phyloP scores from a whole-genome alignment of 2,797 vertebrate species.

The Leptodactylus fallax region DNA sequence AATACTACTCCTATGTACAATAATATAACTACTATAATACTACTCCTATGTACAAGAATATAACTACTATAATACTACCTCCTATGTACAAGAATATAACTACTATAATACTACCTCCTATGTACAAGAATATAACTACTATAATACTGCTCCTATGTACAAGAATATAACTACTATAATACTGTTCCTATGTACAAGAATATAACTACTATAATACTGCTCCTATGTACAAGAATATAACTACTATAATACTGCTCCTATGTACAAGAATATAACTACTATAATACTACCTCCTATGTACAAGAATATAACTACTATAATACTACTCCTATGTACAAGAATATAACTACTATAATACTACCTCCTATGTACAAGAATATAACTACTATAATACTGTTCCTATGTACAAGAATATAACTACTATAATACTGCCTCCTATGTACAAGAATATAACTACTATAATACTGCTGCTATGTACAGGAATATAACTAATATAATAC shows the following conservation, averaged over 20 bases:
- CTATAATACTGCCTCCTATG: background rate
- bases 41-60: background rate
- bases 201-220: too few relatives aligned
- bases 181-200: background rate
- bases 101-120: background rate
- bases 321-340: background rate
- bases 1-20: background rate
- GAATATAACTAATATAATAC: background rate
- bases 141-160: background rate
- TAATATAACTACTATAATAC: too few relatives aligned
- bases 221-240: background rate
- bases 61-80: background rate
- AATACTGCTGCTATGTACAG: background rate
- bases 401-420: background rate
- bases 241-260: background rate
- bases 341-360: too few relatives aligned
- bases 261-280: background rate
- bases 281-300: background rate
- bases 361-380: background rate
- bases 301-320: slow-evolving; percentile 11
- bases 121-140: background rate
- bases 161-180: slow-evolving; percentile 8
- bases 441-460: slow-evolving; percentile 2
- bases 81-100: background rate
- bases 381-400: background rate